Evolutionary conservation across 2,113 vertebrate species (phyloP).

Genomic region (Galbula dea): DNA sequence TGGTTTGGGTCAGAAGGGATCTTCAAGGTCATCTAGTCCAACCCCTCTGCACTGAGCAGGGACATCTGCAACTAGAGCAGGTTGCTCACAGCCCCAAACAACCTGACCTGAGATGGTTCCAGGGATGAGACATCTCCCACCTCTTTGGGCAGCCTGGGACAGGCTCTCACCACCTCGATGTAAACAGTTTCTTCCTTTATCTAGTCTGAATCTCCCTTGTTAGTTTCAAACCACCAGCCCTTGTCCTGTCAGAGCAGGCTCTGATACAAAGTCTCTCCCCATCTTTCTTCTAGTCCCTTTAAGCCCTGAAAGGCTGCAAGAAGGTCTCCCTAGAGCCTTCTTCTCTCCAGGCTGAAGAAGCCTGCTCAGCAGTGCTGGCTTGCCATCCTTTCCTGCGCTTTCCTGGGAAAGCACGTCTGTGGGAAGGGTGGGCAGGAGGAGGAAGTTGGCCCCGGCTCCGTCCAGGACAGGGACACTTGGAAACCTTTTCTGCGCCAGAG

Average conservation of each 20-base stretch:
- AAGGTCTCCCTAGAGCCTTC: background rate
- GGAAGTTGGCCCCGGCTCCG: background rate
- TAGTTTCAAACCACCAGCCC: background rate
- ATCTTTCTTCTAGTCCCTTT: background rate
- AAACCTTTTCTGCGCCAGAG: background rate
- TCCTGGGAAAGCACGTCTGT: constrained; percentile 33
- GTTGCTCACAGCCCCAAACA: background rate
- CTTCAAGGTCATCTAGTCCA: too few species aligned
- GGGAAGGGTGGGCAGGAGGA: background rate
- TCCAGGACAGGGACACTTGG: background rate
- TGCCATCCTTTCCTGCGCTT: constrained; percentile 3
- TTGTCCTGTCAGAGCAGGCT: background rate
- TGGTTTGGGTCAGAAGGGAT: too few species aligned
- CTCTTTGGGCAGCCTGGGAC: background rate
- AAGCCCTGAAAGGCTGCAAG: background rate
- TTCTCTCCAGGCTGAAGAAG: background rate
- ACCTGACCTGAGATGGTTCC: background rate
- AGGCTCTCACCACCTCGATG: background rate
- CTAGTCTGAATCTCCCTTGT: background rate
- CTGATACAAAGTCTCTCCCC: background rate
- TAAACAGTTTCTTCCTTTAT: background rate
- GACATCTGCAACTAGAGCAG: background rate
- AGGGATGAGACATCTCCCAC: background rate
- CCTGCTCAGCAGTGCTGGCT: background rate
- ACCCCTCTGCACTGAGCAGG: too few species aligned